Evolutionary conservation across 2,113 vertebrate species (phyloP).

Genomic region (Balaeniceps rex): DNA sequence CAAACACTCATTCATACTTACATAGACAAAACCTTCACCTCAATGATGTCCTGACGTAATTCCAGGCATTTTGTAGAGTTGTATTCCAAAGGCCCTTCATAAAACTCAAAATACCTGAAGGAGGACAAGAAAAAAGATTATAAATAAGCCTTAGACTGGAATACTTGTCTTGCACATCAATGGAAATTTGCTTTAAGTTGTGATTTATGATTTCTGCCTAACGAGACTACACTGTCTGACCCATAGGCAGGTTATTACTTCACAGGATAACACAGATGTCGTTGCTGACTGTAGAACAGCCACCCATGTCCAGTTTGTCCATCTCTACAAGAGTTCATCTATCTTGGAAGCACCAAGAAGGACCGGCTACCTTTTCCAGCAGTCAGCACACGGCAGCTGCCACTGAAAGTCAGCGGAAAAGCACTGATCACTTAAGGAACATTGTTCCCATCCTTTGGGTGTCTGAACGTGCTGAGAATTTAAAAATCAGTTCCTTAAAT

Average conservation of each 20-base stretch:
- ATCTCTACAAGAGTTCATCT: background rate
- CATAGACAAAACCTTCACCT: slow-evolving; percentile 96
- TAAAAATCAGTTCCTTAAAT: background rate
- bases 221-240: background rate
- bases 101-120: slow-evolving; percentile 92
- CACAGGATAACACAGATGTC: background rate
- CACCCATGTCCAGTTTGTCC: background rate
- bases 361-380: background rate
- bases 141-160: background rate
- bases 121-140: background rate
- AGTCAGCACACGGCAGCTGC: background rate
- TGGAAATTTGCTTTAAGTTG: background rate
- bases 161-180: background rate
- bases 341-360: background rate
- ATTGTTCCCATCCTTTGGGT: background rate
- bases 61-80: slow-evolving; percentile 95
- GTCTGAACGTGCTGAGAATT: background rate
- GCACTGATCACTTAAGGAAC: background rate
- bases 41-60: slow-evolving; percentile 90
- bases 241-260: background rate
- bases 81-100: slow-evolving; percentile 88
- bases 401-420: background rate
- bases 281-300: background rate
- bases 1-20: slow-evolving; percentile 74
- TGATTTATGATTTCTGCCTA: background rate